Percentiles rank a stretch among this genome's conserved stretches.
These are phyloP conservation scores for Drosophila sp. DNA, from an alignment of 1,140 invertebrate genomes.

Conservation along the genomic window DNA sequence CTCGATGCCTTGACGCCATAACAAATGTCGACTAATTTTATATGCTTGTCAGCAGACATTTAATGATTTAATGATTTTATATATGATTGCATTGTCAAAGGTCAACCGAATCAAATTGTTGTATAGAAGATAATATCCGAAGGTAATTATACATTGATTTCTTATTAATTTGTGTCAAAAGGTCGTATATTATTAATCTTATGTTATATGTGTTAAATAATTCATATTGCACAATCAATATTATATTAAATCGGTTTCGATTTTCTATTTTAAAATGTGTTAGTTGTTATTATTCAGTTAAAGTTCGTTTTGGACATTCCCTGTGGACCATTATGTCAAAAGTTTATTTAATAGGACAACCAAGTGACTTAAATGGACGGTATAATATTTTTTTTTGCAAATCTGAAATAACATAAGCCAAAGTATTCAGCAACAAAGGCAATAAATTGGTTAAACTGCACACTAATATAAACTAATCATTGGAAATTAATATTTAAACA, in stretches of 20 bases:
- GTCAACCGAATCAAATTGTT: constrained; percentile 1
- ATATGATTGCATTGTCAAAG: constrained; percentile 21
- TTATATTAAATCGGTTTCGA: no score
- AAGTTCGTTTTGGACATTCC: no score
- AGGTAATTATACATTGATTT: constrained; percentile 16
- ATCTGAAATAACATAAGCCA: no score
- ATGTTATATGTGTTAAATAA: no score
- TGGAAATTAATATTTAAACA: neutral
- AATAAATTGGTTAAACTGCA: no score
- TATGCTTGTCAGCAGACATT: constrained; percentile 1
- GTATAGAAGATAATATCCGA: neutral
- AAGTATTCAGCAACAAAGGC: no score
- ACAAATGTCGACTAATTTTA: neutral
- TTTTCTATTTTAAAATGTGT: neutral
- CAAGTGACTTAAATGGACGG: neutral
- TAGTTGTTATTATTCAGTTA: no score
- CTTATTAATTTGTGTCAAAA: neutral
- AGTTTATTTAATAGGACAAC: neutral
- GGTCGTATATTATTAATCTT: neutral
- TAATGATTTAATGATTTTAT: constrained; percentile 22
- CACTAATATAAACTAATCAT: neutral
- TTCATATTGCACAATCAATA: no score
- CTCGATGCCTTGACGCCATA: neutral
- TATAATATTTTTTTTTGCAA: neutral
- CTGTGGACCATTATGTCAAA: neutral